These are phyloP conservation scores for Hippopotamus amphibius DNA, from an alignment of 2,113 vertebrate species.

Conservation along the genomic window DNA sequence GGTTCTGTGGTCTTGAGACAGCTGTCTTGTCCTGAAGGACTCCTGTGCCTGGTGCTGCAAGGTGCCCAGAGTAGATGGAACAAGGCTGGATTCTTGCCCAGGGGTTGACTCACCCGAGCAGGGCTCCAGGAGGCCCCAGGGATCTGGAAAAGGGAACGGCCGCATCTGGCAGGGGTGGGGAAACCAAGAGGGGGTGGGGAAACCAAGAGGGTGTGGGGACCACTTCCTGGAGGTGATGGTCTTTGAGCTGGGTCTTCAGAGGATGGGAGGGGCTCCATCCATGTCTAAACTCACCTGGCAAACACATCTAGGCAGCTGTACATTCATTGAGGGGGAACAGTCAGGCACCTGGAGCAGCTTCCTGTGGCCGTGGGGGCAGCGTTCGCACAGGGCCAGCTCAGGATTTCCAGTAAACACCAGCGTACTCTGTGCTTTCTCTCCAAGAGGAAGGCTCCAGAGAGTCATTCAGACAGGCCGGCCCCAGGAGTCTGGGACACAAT, in stretches of 20 bases:
- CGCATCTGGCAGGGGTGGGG: accelerated
- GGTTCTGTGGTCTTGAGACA: background rate
- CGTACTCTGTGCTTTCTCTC: background rate
- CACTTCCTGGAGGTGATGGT: background rate
- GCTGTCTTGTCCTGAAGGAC: background rate
- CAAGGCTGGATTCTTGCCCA: background rate
- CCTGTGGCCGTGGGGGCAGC: accelerated
- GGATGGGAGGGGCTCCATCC: background rate
- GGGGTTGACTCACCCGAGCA: background rate
- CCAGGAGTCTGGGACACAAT: background rate
- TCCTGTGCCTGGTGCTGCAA: accelerated
- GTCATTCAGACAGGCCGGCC: background rate
- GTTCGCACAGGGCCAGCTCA: background rate
- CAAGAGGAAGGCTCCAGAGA: background rate
- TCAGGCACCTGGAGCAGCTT: background rate
- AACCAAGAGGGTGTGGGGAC: background rate
- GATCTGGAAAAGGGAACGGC: background rate
- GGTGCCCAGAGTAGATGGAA: too few relatives aligned
- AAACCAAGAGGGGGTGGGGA: background rate
- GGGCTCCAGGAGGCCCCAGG: background rate
- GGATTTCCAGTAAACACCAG: background rate
- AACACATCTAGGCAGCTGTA: accelerated
- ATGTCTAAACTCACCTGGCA: accelerated
- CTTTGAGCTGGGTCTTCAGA: background rate
- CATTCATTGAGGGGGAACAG: accelerated